Evolutionary conservation across 2,797 vertebrate genomes (phyloP).

Genomic region (Rhynchonycteris naso): DNA sequence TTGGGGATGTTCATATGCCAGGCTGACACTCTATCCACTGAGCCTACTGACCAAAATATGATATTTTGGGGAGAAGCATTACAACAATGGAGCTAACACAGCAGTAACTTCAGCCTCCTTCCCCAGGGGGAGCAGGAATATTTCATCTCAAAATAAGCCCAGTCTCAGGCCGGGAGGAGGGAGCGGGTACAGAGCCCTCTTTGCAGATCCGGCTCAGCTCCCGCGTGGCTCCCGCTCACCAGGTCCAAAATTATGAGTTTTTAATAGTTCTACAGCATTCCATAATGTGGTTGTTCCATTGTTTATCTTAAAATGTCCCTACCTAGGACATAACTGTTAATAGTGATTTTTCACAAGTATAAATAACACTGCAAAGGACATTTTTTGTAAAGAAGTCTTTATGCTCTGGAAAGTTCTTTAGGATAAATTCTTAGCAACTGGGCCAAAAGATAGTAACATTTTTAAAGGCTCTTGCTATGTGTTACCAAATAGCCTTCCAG

Average conservation of each 20-base stretch:
- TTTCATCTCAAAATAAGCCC: not conserved
- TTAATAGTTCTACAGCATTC: not conserved
- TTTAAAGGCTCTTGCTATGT: not conserved
- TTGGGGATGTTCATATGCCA: too few species aligned
- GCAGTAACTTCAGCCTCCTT: not conserved
- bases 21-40: too few species aligned
- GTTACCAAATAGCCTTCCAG: not conserved
- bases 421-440: not conserved
- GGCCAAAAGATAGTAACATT: not conserved
- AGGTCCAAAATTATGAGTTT: not conserved
- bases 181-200: fast-evolving
- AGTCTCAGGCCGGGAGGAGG: not conserved
- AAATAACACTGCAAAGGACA: not conserved
- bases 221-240: not conserved
- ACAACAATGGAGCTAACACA: not conserved
- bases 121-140: not conserved
- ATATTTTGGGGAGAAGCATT: not conserved
- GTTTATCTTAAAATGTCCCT: not conserved
- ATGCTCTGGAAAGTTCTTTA: not conserved
- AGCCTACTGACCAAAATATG: too few species aligned
- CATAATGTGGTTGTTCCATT: not conserved
- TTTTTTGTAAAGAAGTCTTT: not conserved
- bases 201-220: not conserved
- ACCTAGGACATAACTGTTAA: not conserved
- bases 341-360: not conserved